These are phyloP conservation scores for Forbesichthys agassizii DNA, from an alignment of 2,113 vertebrate genomes.

Conservation along the genomic window DNA sequence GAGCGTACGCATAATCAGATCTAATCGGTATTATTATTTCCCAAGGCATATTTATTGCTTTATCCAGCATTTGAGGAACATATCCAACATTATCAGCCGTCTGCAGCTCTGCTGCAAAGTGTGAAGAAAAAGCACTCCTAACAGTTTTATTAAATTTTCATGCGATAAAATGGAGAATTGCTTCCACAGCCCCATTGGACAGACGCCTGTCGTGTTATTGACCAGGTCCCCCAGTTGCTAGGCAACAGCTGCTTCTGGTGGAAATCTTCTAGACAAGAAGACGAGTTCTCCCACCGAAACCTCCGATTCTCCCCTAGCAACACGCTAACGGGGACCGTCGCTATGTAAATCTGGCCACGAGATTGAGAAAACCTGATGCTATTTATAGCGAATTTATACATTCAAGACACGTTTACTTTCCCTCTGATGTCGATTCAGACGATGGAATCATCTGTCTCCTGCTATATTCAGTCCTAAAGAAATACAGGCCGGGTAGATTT, in stretches of 20 bases:
- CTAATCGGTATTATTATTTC: constrained; percentile 3
- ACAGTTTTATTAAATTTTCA: constrained; percentile 51
- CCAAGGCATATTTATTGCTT: neutral
- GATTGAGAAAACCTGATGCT: constrained; percentile 31
- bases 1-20: neutral
- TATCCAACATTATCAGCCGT: neutral
- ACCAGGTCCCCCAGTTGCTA: constrained; percentile 68
- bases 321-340: constrained; percentile 46
- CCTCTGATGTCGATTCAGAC: constrained; percentile 2
- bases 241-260: constrained; percentile 65
- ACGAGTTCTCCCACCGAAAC: constrained; percentile 41
- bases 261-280: constrained; percentile 41
- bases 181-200: constrained; percentile 42
- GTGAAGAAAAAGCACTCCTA: constrained; percentile 26
- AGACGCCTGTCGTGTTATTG: constrained; percentile 59
- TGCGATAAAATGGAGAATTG: constrained; percentile 60
- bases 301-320: constrained; percentile 62
- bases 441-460: neutral
- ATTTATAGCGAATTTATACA: constrained; percentile 56
- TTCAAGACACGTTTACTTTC: neutral
- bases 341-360: constrained; percentile 18
- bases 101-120: neutral
- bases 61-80: neutral
- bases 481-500: neutral
- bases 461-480: neutral